A percentile compares a stretch with the other conserved stretches of the same genome.
These are phyloP conservation scores for Erpornis zantholeuca DNA, from an alignment of 2,113 vertebrate genomes.

Conservation along the genomic window DNA sequence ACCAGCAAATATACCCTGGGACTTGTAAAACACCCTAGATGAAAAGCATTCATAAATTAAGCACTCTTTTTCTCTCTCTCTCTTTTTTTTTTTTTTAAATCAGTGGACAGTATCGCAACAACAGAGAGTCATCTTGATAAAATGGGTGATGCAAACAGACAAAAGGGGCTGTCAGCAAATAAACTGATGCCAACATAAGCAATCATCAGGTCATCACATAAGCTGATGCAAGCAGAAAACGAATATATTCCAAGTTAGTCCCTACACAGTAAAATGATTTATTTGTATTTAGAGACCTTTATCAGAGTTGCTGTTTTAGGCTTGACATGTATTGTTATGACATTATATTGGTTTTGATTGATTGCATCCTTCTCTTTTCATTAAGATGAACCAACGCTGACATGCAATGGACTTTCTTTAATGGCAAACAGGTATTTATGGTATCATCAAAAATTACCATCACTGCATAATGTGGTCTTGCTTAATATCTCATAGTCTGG, in stretches of 20 bases:
- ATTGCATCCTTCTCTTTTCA: not conserved
- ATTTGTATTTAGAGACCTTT: not conserved
- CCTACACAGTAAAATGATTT: not conserved
- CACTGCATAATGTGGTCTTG: not conserved
- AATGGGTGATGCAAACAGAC: slow-evolving; percentile 14
- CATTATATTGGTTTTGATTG: not conserved
- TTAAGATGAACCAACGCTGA: not conserved
- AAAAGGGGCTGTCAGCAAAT: slow-evolving; percentile 47
- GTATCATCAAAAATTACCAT: not conserved
- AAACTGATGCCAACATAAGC: slow-evolving; percentile 45
- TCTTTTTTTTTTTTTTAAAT: not conserved
- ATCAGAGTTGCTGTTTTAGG: not conserved
- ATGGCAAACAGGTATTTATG: not conserved
- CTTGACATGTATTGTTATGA: not conserved
- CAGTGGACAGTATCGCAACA: not conserved
- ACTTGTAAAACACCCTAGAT: not conserved
- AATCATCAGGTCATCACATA: slow-evolving; percentile 33
- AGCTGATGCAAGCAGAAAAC: slow-evolving; percentile 45
- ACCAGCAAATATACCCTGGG: not conserved
- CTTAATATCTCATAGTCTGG: not conserved
- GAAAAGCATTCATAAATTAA: not conserved
- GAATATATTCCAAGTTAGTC: not conserved
- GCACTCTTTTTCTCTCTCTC: not conserved
- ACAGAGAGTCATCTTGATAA: not conserved
- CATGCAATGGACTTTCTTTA: not conserved